Base-by-base conservation (phyloP, 2,113 vertebrate genomes). In the Eudyptes chrysolophus region DNA sequence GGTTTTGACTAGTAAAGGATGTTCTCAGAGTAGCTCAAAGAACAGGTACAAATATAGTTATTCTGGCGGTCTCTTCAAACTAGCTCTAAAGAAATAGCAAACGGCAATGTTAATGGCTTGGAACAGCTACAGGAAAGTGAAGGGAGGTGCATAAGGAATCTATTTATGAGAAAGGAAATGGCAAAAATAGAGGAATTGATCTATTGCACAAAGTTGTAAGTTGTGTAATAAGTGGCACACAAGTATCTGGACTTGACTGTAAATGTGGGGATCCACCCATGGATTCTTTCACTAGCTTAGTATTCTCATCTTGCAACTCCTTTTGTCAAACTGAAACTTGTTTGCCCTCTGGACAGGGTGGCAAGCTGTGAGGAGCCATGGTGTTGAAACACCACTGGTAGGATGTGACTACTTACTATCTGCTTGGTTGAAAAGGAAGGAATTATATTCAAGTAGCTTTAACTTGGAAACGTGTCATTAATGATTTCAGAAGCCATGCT, bases 161-260 rank as follows among this genome's bases (percentile, higher is more conserved):
- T 94, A 71, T 95, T 97, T 96, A 89, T 87, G 93, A 90, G 77
- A 95, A 26, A 86, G 95, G 91, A 96, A 96, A 92, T 72, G 81
- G 57, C 51, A 95, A 79, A 96, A 97, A 87, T 91, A 96, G 94
- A 97, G 87, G 88, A 96, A 94, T 83, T 91, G 79, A 87, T 94
- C 85, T 36, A 19, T 95, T 96, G 70, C 88, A 94, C 71, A 90
- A 93, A 61, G 27, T 10, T 82, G 29, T 75, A 83, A 81, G 34
- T 74, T 87, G 70, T 65, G 64, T 76, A 96, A 27, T 60, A 84
- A 89, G 27, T 44, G 51, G 24, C 38, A 40, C 57, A 78, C 18
- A 84, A 92, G 32, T 82, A 55, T 86, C 83, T 89, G 69, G n/a
- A 49, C 19, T 82, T 81, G 16, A 62, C 64, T 54, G 68, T 88